A percentile compares a stretch with the other conserved stretches of the same genome.
phyloP scores from a whole-genome alignment of 1,140 invertebrate genomes.

The Anagrus nilaparvatae region DNA sequence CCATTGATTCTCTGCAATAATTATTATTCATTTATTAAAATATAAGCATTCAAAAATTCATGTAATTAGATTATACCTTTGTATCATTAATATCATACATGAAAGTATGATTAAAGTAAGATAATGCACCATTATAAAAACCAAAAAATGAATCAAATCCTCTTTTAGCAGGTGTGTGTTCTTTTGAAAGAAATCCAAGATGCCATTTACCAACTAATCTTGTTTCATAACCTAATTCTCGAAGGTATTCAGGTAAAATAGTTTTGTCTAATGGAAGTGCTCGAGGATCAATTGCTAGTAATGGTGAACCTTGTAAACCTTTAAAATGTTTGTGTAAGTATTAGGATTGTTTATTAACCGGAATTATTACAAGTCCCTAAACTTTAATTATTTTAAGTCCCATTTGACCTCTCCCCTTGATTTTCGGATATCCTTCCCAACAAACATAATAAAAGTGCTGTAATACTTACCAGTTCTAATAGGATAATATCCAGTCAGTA shows the following conservation, averaged over 20 bases:
- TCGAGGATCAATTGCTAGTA: conserved; percentile 30
- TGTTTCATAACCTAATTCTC: conserved; percentile 43
- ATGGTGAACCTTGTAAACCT: conserved; percentile 8
- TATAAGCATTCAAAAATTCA: background rate
- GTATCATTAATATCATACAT: no score
- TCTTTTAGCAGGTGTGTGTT: conserved; percentile 36
- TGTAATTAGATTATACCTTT: background rate
- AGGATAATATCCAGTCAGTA: conserved; percentile 54
- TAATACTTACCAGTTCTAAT: no score
- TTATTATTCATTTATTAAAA: background rate
- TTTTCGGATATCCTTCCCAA: no score
- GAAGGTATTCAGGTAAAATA: conserved; percentile 45
- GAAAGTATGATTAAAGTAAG: conserved; percentile 37
- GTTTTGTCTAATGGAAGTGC: conserved; percentile 40
- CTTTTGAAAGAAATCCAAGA: conserved; percentile 34
- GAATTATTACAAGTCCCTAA: no score
- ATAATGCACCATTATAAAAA: conserved; percentile 37
- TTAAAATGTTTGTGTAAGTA: no score
- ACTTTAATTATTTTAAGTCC: no score
- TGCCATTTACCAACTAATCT: conserved; percentile 49
- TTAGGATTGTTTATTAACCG: no score
- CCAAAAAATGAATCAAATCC: conserved; percentile 44
- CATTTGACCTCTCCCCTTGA: no score
- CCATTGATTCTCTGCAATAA: background rate
- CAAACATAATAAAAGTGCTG: no score